Conservation (phyloP, 64 coral and sea anemone genomes). For the Hydrozoanthus tunicans region DNA sequence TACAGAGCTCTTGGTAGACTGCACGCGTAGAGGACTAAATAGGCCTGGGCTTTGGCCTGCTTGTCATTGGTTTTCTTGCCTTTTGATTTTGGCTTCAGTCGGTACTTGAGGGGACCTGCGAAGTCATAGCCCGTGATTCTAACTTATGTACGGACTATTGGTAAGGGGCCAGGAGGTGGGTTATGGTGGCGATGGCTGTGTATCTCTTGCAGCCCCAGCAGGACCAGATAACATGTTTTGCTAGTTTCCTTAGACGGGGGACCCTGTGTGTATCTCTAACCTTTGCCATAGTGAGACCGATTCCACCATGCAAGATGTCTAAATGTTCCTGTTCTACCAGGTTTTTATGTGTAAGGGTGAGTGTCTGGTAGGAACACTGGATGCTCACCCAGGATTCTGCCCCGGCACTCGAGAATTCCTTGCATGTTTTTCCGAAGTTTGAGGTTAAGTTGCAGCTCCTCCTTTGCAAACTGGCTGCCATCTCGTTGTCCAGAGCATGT, state of each 20-base stretch:
- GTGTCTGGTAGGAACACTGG: slow-evolving; percentile 45
- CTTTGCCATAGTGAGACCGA: slow-evolving; percentile 47
- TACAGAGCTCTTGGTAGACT: neutral
- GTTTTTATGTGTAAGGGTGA: slow-evolving; percentile 13
- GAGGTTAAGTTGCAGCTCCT: slow-evolving; percentile 1
- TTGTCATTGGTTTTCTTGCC: neutral
- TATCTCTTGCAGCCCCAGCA: slow-evolving; percentile 2
- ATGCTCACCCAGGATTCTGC: slow-evolving; percentile 20
- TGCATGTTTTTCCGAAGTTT: slow-evolving; percentile 2
- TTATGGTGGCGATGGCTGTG: neutral
- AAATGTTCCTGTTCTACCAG: slow-evolving; percentile 11
- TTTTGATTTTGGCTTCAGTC: neutral
- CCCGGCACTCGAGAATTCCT: slow-evolving; percentile 34
- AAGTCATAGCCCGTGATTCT: neutral
- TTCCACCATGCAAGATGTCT: neutral
- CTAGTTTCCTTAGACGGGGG: neutral
- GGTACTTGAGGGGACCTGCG: slow-evolving; percentile 1
- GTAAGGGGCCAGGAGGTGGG: slow-evolving; percentile 9
- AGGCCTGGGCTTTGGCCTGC: neutral
- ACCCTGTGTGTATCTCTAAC: slow-evolving; percentile 24
- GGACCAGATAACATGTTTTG: neutral
- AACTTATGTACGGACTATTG: slow-evolving; percentile 26
- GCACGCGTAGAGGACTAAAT: neutral
- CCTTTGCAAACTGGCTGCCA: neutral
- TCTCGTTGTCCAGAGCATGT: neutral